Evolutionary conservation across 2,797 vertebrate genomes (phyloP), one percentile per base, ranked within the genome.

Genomic region (Micrastur ruficollis): DNA sequence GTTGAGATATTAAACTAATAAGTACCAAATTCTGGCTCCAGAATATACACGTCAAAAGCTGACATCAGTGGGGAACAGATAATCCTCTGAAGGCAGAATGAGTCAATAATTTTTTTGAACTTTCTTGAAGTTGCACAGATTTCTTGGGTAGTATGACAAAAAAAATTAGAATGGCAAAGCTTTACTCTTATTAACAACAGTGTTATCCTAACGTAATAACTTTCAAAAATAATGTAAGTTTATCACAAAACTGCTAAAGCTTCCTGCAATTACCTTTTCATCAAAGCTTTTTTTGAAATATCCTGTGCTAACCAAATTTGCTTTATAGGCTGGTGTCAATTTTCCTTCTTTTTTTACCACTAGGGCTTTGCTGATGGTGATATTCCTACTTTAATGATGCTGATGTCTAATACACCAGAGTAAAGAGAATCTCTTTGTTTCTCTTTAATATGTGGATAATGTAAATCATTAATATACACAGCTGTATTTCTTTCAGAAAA

Each of bases 1-100:
- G 82, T 49, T 81, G 61, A 88, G 49, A 75, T 71, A 78, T 75
- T 94, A 86, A 90, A 86, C 40, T 72, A 93, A 83, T 83, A 91
- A 71, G 20, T 84, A 58, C 29, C 26, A 53, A 93, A 61, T 50
- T 93, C 21, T 93, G 70, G 32, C 16, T 72, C 20, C 27, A 68
- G 42, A 75, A 66, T 15, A 65, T 12, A 62, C 3, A n/a, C 42
- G 47, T 86, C 81, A 75, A 42, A 90, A 83, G 50, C 25, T 96
- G 66, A 81, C 66, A 89, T 89, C 70, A 81, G 17, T 62, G n/a
- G 58, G 58, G 80, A 92, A 65, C 50, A 95, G 42, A 89, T 76
- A 84, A 79, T 90, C 66, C 44, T 81, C 50, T 81, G 42, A 81
- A 75, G 38, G 42, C 73, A 92, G 47, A 94, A 83, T 75, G 49